Evolutionary conservation across 2,113 vertebrate species (phyloP), one percentile per base, ranked within the genome.

Genomic region (Myocastor coypus): DNA sequence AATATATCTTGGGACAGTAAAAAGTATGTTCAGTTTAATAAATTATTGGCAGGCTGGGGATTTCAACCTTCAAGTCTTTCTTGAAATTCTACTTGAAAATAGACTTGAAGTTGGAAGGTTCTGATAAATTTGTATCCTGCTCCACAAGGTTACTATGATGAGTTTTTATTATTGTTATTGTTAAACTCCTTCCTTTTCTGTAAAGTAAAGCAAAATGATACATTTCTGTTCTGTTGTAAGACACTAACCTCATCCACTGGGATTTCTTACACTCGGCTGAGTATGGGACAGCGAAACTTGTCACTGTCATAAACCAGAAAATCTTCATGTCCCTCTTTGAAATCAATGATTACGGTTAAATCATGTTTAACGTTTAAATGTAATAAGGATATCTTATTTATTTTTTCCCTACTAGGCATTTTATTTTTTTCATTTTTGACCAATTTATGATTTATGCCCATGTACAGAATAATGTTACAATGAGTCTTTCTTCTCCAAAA

Each of bases 291-390:
- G 13, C 22, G 83, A 89, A 96, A 46, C 8, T 64, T 32, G 13
- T 68, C 82, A 57, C 32, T 73, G 26, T 61, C 50, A 68, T 37
- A 19, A 87, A 24, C 14, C 83, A 88, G 32, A 81, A 93, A 82
- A 68, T 16, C 55, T 50, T 88, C 57, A 57, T 8, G 77, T 42
- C 32, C 66, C 22, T 91, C 19, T 91, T 82, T 16, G 30, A 32
- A n/a, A 94, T 82, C 42, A 93, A 61, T 13, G 87, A 63, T 61
- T 68, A 82, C 34, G 32, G 87, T 73, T 73, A 92, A 89, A 85
- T 28, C 61, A 77, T 37, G 64, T 77, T 82, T 17, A 28, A 91
- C 91, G 28, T 61, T 89, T 83, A 64, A 85, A 7, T 75, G 10
- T 14, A 52, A 90, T 19, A 91, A 80, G 20, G 12, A 59, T 85